Base-by-base conservation (phyloP, 2,888 invertebrate species). In the Ophion costatus region DNA sequence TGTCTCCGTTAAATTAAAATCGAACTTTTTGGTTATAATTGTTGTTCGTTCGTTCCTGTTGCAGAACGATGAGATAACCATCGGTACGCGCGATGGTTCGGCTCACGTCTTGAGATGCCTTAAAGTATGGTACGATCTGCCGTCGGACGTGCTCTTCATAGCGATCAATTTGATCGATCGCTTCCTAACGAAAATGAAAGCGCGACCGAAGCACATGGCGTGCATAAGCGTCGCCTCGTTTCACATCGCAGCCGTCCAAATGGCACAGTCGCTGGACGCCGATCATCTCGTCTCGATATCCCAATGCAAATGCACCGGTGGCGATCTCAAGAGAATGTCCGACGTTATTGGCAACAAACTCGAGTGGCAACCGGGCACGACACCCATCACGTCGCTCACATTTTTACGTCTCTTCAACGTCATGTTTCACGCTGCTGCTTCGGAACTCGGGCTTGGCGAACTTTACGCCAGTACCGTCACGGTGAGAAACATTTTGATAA, bases 191-290 rank as follows among this genome's bases (percentile, higher is more conserved):
- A 97, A 97, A 93, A 97, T 97, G 97, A 97, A 97, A 94, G 96
- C 96, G 89, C 94, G 94, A 84, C 96, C 97, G 75, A 98, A 97
- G 93, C 98, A 98, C 94, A 96, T 98, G 94, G 97, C 97, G 7
- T 98, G 98, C 94, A 96, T 98, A 93, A 97, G 97, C 20, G 96
- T 98, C 56, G 96, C 98, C 85, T 97, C 98, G 89, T 96, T 98
- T 94, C 96, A 97, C 94, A 95, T 98, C 90, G 98, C 98, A 83
- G 96, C 97, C 89, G 95, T 95, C 91, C 95, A 96, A 82, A 94
- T 96, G 83, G 95, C 95, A 85, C 94, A 95, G 88, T 94, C 96
- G 78, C 94, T 95, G 86, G 95, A 95, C 91, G 95, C 96, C 75
- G 96, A 96, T 88, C 96, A 97, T 92, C 94, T 97, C 83, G 96